A percentile compares a stretch with the other conserved stretches of the same genome.
Conservation (phyloP, 2,888 invertebrate genomes). For the Gastracanthus pulcherrimus region DNA sequence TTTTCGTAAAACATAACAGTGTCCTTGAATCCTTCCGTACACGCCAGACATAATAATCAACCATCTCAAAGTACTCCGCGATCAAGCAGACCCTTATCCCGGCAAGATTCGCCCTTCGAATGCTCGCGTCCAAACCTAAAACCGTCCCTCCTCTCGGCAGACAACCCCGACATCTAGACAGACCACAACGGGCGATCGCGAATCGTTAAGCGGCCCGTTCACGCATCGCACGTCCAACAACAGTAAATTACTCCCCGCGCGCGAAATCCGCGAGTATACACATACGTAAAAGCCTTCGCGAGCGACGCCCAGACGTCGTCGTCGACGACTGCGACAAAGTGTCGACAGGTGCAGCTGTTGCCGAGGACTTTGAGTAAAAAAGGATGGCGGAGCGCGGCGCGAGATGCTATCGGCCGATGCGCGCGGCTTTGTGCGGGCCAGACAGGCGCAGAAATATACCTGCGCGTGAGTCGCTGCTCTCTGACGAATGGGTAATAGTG, state of each 20-base stretch:
- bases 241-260: not conserved
- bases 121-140: not conserved
- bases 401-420: not conserved
- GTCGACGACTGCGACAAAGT: slow-evolving; percentile 2
- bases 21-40: no score
- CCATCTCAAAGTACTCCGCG: no score
- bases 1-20: no score
- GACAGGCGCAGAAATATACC: no score
- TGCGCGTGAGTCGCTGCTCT: no score
- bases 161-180: not conserved
- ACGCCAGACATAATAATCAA: no score
- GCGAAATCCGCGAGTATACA: not conserved
- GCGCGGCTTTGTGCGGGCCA: not conserved
- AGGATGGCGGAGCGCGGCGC: no score
- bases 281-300: not conserved
- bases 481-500: no score
- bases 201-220: not conserved
- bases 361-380: not conserved
- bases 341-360: slow-evolving; percentile 5
- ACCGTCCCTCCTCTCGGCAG: not conserved
- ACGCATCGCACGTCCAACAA: not conserved
- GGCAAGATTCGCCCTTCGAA: no score
- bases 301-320: not conserved
- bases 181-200: not conserved
- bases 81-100: no score